Conservation (phyloP, 2,888 invertebrate genomes). For the Drosophila koepferae region DNA sequence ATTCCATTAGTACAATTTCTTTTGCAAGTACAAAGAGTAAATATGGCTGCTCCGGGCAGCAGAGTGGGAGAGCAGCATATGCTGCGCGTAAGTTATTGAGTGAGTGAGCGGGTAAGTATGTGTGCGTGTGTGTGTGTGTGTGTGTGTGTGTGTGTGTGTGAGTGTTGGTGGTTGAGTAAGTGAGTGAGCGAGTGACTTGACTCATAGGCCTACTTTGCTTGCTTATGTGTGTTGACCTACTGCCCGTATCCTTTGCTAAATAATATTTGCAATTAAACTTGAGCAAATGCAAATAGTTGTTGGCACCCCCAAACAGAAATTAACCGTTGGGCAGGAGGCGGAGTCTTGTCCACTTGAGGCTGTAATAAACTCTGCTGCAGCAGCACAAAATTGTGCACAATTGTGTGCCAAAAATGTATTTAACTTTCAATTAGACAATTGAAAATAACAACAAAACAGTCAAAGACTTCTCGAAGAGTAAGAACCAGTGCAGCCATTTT, state of each 20-base stretch:
- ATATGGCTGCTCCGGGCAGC: constrained; percentile 54
- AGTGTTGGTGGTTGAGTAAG: background rate
- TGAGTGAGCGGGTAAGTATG: background rate
- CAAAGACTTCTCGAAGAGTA: background rate
- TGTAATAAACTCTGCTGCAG: constrained; percentile 46
- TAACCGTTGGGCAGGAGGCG: constrained; percentile 30
- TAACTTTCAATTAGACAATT: constrained; percentile 81
- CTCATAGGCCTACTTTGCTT: constrained; percentile 5
- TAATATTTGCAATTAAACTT: constrained; percentile 62
- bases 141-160: background rate
- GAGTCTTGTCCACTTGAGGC: background rate
- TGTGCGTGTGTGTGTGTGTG: background rate
- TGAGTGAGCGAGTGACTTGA: constrained; percentile 6
- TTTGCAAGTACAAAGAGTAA: constrained; percentile 84
- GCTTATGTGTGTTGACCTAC: constrained; percentile 47
- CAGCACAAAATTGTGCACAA: constrained; percentile 68
- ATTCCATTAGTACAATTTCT: constrained; percentile 84
- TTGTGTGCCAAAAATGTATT: constrained; percentile 66
- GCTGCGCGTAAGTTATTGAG: constrained; percentile 42
- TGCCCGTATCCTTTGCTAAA: constrained; percentile 18
- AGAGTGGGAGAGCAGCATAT: constrained; percentile 9
- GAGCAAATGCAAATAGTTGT: constrained; percentile 63
- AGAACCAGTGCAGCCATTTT: background rate
- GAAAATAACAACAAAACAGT: constrained; percentile 24
- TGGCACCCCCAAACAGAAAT: constrained; percentile 59